Evolutionary conservation across 2,797 vertebrate genomes (phyloP).

Genomic region (Gallinago nigripennis): DNA sequence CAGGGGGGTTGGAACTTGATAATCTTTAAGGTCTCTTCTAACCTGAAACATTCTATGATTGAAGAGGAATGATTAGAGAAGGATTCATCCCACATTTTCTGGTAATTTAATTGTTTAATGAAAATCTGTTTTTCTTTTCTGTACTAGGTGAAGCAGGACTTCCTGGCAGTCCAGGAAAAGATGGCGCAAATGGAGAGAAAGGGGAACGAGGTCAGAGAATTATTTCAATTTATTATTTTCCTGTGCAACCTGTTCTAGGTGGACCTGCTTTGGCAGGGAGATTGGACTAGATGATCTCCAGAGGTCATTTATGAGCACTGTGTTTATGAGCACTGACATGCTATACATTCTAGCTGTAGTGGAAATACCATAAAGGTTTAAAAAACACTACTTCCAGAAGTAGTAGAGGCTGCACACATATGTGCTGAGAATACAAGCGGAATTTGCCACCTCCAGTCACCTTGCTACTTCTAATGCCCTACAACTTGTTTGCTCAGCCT

Average conservation of each 20-base stretch:
- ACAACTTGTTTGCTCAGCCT: not conserved
- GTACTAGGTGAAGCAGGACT: slow-evolving; percentile 83
- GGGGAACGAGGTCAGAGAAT: slow-evolving; percentile 85
- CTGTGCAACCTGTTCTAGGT: no score
- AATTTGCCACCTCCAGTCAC: not conserved
- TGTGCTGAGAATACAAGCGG: not conserved
- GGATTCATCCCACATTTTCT: not conserved
- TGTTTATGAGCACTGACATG: not conserved
- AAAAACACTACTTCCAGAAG: not conserved
- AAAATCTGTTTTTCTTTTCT: not conserved
- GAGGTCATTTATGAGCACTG: not conserved
- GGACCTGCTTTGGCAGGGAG: no score
- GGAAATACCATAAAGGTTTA: not conserved
- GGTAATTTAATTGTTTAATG: not conserved
- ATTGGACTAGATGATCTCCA: no score
- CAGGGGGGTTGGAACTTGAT: no score
- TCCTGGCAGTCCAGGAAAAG: slow-evolving; percentile 78
- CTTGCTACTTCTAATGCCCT: not conserved
- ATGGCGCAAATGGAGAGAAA: slow-evolving; percentile 84
- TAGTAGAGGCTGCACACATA: not conserved
- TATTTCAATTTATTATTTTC: not conserved
- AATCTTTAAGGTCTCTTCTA: no score
- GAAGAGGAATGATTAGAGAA: not conserved
- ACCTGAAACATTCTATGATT: not conserved
- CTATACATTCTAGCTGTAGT: not conserved